phyloP scores from a whole-genome alignment of 2,113 vertebrate genomes.

The Todiramphus chloris region DNA sequence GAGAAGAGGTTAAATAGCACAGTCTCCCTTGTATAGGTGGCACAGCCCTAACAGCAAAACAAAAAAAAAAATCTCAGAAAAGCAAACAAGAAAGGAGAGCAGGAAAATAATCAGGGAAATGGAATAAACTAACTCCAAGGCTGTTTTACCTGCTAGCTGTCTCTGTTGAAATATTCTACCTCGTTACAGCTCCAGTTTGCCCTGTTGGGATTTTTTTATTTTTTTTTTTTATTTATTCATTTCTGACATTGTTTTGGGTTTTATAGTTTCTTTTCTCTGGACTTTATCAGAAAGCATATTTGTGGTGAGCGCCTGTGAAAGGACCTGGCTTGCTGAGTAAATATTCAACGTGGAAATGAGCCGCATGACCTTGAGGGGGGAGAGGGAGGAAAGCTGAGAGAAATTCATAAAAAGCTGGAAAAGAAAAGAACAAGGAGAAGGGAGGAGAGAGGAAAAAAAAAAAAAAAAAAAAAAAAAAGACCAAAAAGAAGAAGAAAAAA shows the following conservation, averaged over 20 bases:
- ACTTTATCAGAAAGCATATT: constrained; percentile 95
- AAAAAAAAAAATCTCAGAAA: neutral
- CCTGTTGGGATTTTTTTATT: neutral
- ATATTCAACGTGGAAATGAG: constrained; percentile 82
- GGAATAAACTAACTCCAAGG: neutral
- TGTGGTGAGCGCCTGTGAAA: constrained; percentile 90
- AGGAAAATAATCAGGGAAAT: neutral
- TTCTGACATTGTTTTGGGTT: constrained; percentile 65
- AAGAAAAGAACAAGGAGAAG: constrained; percentile 24
- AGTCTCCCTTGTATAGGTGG: neutral
- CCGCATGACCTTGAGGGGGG: constrained; percentile 85
- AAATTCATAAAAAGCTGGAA: constrained; percentile 58
- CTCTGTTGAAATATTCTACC: neutral
- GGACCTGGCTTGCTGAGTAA: constrained; percentile 86
- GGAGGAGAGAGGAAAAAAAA: neutral
- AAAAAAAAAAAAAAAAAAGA: neutral
- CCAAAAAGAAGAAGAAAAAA: too few species aligned
- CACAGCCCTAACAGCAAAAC: neutral
- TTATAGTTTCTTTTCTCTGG: constrained; percentile 78
- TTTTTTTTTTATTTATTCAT: neutral
- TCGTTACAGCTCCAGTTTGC: neutral
- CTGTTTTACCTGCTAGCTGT: neutral
- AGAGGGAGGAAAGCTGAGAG: neutral
- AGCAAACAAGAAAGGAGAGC: neutral
- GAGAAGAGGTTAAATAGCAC: neutral